Evolutionary conservation across 2,888 invertebrate species (phyloP).

Genomic region (Plebejus argus): DNA sequence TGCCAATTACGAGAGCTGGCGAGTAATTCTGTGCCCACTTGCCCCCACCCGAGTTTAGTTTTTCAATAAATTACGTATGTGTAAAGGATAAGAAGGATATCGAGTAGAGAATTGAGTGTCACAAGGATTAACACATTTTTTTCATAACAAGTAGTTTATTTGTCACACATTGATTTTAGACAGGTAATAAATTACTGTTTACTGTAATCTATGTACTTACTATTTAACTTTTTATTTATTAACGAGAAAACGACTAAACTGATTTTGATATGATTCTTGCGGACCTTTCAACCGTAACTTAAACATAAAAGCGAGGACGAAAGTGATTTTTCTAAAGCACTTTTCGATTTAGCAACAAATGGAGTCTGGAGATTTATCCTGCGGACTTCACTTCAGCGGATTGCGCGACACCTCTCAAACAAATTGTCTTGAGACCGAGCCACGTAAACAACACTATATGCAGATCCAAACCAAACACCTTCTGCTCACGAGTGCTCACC

Average conservation of each 20-base stretch:
- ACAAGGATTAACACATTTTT: too few species aligned
- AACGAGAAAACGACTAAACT: too few species aligned
- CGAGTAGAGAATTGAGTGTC: background rate
- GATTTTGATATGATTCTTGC: background rate
- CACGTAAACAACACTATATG: constrained; percentile 75
- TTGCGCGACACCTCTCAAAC: constrained; percentile 79
- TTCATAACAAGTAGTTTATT: too few species aligned
- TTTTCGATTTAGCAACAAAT: background rate
- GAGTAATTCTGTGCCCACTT: constrained; percentile 73
- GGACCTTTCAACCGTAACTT: background rate
- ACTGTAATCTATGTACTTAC: too few species aligned
- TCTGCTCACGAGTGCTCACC: constrained; percentile 58
- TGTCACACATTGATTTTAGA: too few species aligned
- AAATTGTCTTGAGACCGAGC: constrained; percentile 76
- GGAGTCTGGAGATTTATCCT: constrained; percentile 52
- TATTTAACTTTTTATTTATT: too few species aligned
- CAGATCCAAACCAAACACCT: constrained; percentile 71
- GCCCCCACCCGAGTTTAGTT: constrained; percentile 48
- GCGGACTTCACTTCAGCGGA: constrained; percentile 62
- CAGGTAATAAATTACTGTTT: too few species aligned
- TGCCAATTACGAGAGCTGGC: constrained; percentile 75
- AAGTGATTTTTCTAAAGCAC: background rate
- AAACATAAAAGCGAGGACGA: background rate
- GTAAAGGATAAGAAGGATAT: background rate
- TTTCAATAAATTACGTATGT: constrained; percentile 24